Evolutionary conservation across 2,888 invertebrate species (phyloP), one percentile per base, ranked within the genome.

Genomic region (Limenitis camilla): DNA sequence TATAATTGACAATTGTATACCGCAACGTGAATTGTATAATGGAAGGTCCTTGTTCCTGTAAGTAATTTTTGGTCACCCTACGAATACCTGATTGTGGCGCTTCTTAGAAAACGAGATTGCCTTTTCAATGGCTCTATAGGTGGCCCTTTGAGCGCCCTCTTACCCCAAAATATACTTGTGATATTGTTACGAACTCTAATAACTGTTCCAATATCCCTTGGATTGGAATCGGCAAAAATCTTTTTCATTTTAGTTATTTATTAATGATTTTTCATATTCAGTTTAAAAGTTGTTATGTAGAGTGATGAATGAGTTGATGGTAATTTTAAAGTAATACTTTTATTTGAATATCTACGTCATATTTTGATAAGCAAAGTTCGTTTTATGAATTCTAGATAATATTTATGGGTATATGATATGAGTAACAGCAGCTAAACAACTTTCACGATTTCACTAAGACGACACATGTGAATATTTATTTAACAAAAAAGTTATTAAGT

Each of bases 41-140:
- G n/a, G n/a, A n/a, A n/a, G n/a, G n/a, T n/a, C n/a, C n/a, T n/a
- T n/a, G n/a, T n/a, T n/a, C n/a, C n/a, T n/a, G n/a, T n/a, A n/a
- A n/a, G n/a, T n/a, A 19, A 19, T 19, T 19, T 19, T 19, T 40
- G 35, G 47, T 36, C 43, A 44, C 50, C 50, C 33, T 44, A 48
- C 19, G 38, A 45, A 47, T 56, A 56, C 56, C 53, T 53, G 56
- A 40, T 42, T 32, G 29, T 30, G 40, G 40, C 30, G 56, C 36
- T 56, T 56, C 56, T 38, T 32, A 56, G 56, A 56, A 56, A 50
- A 50, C 42, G 53, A 53, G 53, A 56, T 50, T 53, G 50, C 47
- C 36, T 49, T 56, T 54, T 50, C 40, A 50, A 48, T 38, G 40
- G 31, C 56, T 39, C 40, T 40, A 43, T 40, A 40, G 49, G 36